Base-by-base conservation (phyloP, 2,797 vertebrate species). In the Dipus sagitta region DNA sequence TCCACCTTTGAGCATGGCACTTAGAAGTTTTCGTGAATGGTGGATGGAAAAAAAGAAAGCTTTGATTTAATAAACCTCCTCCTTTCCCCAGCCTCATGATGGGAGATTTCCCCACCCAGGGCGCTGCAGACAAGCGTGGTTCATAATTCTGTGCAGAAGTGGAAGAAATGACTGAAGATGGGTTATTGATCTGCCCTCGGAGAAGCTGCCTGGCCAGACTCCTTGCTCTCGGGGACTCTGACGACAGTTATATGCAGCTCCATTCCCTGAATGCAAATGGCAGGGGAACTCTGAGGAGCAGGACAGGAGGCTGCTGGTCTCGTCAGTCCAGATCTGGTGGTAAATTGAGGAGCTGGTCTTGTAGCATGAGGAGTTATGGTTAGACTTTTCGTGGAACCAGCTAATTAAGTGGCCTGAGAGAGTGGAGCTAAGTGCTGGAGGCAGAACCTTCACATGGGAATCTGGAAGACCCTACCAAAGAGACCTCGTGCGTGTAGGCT, bases 11-110 rank as follows among this genome's bases (percentile, higher is more conserved):
- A 94, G 93, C 90, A 18, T 14, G 12, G 75, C 32, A 26, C 88
- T 95, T 95, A 32, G 92, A 96, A 86, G 91, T 93, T 96, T 96
- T 95, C 67, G 0, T 93, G 95, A 90, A 95, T 91, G 91, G 93
- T 52, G 62, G 77, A 77, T 65, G 54, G 91, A 28, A 86, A 54
- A 68, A 67, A 47, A 62, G 38, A 42, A 42, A n/a, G 74, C 92
- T 94, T 87, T 86, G 92, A 94, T 95, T 90, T 92, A 88, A 95
- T 94, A 92, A 97, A 58, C 80, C 68, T 24, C 58, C 62, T 90
- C 72, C 74, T 71, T 34, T 71, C 70, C 30, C 76, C 4, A 70
- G 15, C 68, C 47, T 90, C 52, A n/a, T 80, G 47, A 78, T 26
- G 81, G 60, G 86, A 79, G 91, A 79, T 86, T 70, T 72, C 80